Evolutionary conservation across 2,888 invertebrate species (phyloP).

Genomic region (Cistogaster globosa): DNA sequence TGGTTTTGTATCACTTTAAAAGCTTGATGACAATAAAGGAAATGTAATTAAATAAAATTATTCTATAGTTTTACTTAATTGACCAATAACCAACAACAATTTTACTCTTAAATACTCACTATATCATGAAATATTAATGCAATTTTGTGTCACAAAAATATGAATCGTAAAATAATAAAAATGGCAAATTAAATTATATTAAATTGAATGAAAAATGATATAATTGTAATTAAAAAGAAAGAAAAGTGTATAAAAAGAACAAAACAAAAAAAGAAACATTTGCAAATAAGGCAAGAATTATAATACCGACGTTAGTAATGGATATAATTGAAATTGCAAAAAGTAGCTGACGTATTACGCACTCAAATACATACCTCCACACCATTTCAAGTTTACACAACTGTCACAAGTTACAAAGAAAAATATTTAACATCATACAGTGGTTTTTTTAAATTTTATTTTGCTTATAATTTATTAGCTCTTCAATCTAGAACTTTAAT

Average conservation of each 20-base stretch:
- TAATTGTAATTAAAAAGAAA: constrained; percentile 48
- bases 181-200: constrained; percentile 57
- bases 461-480: too few relatives aligned
- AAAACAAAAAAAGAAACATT: neutral
- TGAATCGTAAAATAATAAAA: constrained; percentile 53
- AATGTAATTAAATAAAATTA: constrained; percentile 35
- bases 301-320: constrained; percentile 36
- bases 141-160: constrained; percentile 36
- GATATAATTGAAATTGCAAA: constrained; percentile 41
- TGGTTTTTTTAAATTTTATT: too few relatives aligned
- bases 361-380: too few relatives aligned
- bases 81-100: constrained; percentile 25
- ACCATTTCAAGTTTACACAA: too few relatives aligned
- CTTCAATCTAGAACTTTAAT: too few relatives aligned
- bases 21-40: neutral
- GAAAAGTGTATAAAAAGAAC: constrained; percentile 11
- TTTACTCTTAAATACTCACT: constrained; percentile 21
- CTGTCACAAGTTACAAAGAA: too few relatives aligned
- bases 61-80: constrained; percentile 36
- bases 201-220: constrained; percentile 60
- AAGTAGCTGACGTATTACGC: neutral
- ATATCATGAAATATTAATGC: constrained; percentile 34
- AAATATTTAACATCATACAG: too few relatives aligned
- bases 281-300: constrained; percentile 30
- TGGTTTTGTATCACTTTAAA: neutral